A percentile compares a stretch with the other conserved stretches of the same genome.
Evolutionary conservation across 2,888 invertebrate species (phyloP).

Genomic region (Drosophila suboccidentalis): DNA sequence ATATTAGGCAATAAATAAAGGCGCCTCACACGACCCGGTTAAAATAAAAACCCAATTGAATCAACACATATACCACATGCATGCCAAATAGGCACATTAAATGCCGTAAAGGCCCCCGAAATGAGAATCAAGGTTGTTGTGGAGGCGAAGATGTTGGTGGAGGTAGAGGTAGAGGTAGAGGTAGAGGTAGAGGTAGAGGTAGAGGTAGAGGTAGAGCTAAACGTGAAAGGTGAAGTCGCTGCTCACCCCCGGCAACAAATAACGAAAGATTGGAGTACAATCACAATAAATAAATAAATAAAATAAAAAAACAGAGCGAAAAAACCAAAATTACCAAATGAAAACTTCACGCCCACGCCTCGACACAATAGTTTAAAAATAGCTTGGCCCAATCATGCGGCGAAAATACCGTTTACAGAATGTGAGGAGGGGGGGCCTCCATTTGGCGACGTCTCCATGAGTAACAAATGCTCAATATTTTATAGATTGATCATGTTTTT

Average conservation of each 20-base stretch:
- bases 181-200: conserved; percentile 3
- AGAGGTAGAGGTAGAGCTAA: conserved; percentile 5
- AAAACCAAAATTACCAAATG: conserved; percentile 40
- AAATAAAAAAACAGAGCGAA: conserved; percentile 5
- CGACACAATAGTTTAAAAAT: conserved; percentile 69
- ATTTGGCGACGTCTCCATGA: conserved; percentile 52
- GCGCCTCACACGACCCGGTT: conserved; percentile 23
- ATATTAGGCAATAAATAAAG: conserved; percentile 35
- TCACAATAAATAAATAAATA: conserved; percentile 2
- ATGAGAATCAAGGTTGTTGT: conserved; percentile 16
- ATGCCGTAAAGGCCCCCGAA: conserved; percentile 17
- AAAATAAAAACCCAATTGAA: conserved; percentile 25
- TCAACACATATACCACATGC: conserved; percentile 10
- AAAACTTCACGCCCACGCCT: conserved; percentile 47
- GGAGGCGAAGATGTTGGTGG: conserved; percentile 4
- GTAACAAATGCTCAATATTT: conserved; percentile 67
- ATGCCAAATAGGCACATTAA: conserved; percentile 24
- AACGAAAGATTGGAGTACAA: conserved; percentile 13
- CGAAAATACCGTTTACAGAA: conserved; percentile 15
- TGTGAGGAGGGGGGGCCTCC: neutral
- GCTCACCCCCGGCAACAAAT: conserved; percentile 7
- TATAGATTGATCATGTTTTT: conserved; percentile 70
- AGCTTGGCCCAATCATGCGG: conserved; percentile 65
- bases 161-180: conserved; percentile 3
- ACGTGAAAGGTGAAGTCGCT: neutral